Conservation (phyloP, 2,888 invertebrate species). For the Liodrosophila aerea region DNA sequence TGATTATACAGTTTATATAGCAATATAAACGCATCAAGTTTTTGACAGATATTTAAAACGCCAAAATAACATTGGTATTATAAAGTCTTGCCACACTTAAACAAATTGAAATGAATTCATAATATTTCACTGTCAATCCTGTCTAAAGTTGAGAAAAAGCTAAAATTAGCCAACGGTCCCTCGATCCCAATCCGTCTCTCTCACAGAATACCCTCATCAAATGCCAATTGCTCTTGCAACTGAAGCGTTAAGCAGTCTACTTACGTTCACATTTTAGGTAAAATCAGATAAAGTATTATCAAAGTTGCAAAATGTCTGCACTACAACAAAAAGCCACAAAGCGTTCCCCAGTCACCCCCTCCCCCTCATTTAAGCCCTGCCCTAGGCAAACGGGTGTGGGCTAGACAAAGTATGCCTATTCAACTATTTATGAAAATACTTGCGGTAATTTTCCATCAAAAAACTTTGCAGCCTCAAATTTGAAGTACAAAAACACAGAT, state of each 20-base stretch:
- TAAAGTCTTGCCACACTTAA: too few relatives aligned
- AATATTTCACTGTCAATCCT: not conserved
- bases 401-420: constrained; percentile 51
- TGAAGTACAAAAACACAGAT: constrained; percentile 12
- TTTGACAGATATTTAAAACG: too few relatives aligned
- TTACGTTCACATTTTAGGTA: constrained; percentile 32
- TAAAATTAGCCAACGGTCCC: not conserved
- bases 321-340: constrained; percentile 40
- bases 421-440: constrained; percentile 74
- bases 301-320: constrained; percentile 21
- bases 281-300: constrained; percentile 42
- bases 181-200: constrained; percentile 1
- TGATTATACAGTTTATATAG: too few relatives aligned
- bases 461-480: constrained; percentile 25
- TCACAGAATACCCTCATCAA: constrained; percentile 17
- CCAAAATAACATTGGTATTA: too few relatives aligned
- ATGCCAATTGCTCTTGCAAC: constrained; percentile 44
- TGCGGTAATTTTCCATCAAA: constrained; percentile 55
- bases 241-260: constrained; percentile 44
- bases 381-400: too few relatives aligned
- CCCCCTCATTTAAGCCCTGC: too few relatives aligned
- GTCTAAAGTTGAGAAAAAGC: not conserved
- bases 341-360: constrained; percentile 18
- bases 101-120: too few relatives aligned
- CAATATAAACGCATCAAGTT: too few relatives aligned